Conservation (phyloP, 2,113 vertebrate species). For the Serilophus lunatus region DNA sequence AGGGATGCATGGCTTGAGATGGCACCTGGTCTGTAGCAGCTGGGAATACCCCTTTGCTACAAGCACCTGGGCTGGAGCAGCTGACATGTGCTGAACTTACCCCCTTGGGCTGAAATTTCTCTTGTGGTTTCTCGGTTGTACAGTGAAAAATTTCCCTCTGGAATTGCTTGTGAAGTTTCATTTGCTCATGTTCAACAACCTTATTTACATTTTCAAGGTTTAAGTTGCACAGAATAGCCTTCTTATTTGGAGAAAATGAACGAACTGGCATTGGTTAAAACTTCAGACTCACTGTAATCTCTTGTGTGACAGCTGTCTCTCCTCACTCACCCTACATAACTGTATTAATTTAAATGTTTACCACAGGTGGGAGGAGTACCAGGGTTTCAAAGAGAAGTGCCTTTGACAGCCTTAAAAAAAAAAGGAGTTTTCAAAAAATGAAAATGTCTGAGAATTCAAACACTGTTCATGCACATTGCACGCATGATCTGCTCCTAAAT, state of each 20-base stretch:
- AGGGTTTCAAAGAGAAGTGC: not conserved
- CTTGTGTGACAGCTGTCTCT: not conserved
- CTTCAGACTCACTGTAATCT: not conserved
- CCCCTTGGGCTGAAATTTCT: slow-evolving; percentile 55
- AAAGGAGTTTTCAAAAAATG: not conserved
- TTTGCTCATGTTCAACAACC: slow-evolving; percentile 22
- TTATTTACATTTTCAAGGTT: slow-evolving; percentile 30
- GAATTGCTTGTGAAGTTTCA: slow-evolving; percentile 44
- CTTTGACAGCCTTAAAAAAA: not conserved
- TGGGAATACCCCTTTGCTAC: slow-evolving; percentile 10
- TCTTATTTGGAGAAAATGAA: slow-evolving; percentile 16
- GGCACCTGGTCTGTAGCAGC: slow-evolving; percentile 29
- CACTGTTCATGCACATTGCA: not conserved
- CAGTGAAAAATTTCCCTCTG: slow-evolving; percentile 25
- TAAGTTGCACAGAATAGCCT: not conserved
- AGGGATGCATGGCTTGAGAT: slow-evolving; percentile 5
- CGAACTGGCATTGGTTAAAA: slow-evolving; percentile 3
- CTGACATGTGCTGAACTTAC: slow-evolving; percentile 31
- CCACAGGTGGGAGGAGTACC: not conserved
- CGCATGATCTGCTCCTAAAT: not conserved
- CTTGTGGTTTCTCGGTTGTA: slow-evolving; percentile 42
- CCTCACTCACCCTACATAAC: slow-evolving; percentile 5
- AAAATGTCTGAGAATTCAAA: not conserved
- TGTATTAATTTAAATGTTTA: slow-evolving; percentile 12
- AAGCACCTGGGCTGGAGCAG: slow-evolving; percentile 33